Percentiles rank a stretch among this genome's conserved stretches.
Evolutionary conservation across 2,113 vertebrate species (phyloP).

Genomic region (Salvelinus sp.): DNA sequence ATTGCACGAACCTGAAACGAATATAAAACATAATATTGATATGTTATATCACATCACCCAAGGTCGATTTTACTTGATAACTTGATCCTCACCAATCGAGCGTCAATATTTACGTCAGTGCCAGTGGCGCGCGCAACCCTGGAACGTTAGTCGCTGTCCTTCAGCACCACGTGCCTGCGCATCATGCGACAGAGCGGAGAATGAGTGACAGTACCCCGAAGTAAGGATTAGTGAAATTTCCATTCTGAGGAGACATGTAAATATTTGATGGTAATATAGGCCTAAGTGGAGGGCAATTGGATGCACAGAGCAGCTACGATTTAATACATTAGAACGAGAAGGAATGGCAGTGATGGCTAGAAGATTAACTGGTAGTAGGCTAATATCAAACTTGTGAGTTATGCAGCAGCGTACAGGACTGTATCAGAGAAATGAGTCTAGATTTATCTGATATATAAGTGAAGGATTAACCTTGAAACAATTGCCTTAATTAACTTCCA

Average conservation of each 20-base stretch:
- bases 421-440: no score
- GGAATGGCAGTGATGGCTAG: no score
- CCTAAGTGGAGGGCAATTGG: constrained; percentile 40
- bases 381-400: no score
- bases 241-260: constrained; percentile 59
- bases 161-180: constrained; percentile 66
- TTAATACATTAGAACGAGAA: neutral
- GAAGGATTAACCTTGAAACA: neutral
- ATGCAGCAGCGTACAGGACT: no score
- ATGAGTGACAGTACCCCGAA: constrained; percentile 64
- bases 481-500: neutral
- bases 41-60: neutral
- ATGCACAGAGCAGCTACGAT: constrained; percentile 41
- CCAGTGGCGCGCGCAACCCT: constrained; percentile 47
- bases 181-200: neutral
- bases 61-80: neutral
- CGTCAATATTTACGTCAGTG: neutral
- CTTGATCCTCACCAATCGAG: constrained; percentile 3
- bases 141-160: constrained; percentile 59
- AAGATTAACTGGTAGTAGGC: no score
- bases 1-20: neutral
- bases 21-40: neutral
- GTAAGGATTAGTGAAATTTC: constrained; percentile 67
- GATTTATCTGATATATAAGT: neutral
- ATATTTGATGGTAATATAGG: constrained; percentile 57